These are phyloP conservation scores for Drosophila watanabei DNA, from an alignment of 1,140 invertebrate genomes.

Conservation along the genomic window DNA sequence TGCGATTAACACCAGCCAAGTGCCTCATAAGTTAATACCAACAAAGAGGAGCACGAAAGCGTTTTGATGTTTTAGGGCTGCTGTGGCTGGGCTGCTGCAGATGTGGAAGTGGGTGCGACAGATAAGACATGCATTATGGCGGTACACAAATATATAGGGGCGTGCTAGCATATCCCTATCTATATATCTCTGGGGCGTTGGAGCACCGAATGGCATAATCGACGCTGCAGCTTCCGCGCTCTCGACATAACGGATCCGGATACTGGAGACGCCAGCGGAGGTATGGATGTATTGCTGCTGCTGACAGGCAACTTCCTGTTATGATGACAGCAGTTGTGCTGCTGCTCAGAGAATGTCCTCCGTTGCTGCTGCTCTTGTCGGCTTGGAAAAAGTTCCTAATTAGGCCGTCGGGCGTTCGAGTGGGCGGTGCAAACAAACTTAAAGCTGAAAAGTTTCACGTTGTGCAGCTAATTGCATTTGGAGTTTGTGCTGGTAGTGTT, in stretches of 20 bases:
- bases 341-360: conserved; percentile 16
- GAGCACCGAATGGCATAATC: conserved; percentile 71
- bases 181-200: conserved; percentile 14
- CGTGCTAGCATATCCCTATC: neutral
- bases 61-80: conserved; percentile 16
- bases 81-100: conserved; percentile 19
- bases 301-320: conserved; percentile 52
- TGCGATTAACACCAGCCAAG: conserved; percentile 41
- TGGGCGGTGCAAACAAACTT: conserved; percentile 18
- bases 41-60: neutral
- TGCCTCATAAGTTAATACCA: conserved; percentile 34
- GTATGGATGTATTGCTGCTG: conserved; percentile 30
- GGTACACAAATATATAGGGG: conserved; percentile 58
- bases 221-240: conserved; percentile 69
- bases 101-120: conserved; percentile 54
- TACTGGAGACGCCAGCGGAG: conserved; percentile 24
- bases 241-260: conserved; percentile 28
- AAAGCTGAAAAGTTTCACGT: conserved; percentile 56
- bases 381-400: conserved; percentile 68
- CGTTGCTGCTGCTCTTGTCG: conserved; percentile 12
- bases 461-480: conserved; percentile 68
- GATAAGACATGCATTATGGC: conserved; percentile 79
- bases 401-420: conserved; percentile 52
- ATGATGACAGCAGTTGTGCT: conserved; percentile 50
- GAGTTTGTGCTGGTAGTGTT: conserved; percentile 43